Evolutionary conservation across 2,888 invertebrate species (phyloP).

Genomic region (Sepioteuthis lessoniana): DNA sequence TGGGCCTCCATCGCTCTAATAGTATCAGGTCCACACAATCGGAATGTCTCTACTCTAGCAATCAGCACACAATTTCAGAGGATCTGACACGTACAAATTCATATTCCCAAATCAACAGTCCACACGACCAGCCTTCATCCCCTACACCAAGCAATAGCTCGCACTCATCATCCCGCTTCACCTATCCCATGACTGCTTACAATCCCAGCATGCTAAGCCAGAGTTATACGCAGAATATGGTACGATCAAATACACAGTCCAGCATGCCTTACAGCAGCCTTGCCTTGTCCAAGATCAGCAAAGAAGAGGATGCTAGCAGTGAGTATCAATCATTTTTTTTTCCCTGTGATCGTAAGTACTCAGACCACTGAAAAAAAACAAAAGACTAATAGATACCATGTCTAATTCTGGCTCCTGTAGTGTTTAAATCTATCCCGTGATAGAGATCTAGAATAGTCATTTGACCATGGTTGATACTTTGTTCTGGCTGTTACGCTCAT

Average conservation of each 20-base stretch:
- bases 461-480: background rate
- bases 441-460: background rate
- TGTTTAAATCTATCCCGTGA: background rate
- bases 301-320: conserved; percentile 67
- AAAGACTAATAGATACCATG: background rate
- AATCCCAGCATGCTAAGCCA: conserved; percentile 52
- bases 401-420: background rate
- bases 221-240: conserved; percentile 61
- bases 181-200: conserved; percentile 69
- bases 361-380: background rate
- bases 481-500: background rate
- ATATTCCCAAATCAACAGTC: conserved; percentile 66
- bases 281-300: conserved; percentile 63
- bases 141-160: conserved; percentile 71
- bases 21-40: conserved; percentile 87
- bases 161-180: conserved; percentile 69
- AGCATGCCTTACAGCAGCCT: conserved; percentile 65
- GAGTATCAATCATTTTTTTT: background rate
- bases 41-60: conserved; percentile 91
- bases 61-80: conserved; percentile 60
- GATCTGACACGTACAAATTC: conserved; percentile 66
- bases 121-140: conserved; percentile 63
- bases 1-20: conserved; percentile 69
- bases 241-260: conserved; percentile 68
- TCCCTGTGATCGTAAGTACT: background rate